These are phyloP conservation scores for Campoplex capitator DNA, from an alignment of 2,888 invertebrate genomes.

Conservation along the genomic window DNA sequence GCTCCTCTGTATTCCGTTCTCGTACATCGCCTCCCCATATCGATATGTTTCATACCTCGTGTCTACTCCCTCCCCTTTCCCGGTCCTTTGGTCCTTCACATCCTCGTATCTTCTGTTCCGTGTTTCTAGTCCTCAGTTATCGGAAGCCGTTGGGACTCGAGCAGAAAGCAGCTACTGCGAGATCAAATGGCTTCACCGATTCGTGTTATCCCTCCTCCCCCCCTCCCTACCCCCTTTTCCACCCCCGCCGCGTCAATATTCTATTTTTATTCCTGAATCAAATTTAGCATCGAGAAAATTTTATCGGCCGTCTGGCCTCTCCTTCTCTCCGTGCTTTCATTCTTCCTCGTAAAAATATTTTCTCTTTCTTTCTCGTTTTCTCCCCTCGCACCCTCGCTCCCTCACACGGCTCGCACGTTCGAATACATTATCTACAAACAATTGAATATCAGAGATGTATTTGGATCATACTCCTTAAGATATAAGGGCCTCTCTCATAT, in stretches of 20 bases:
- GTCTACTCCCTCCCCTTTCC: constrained; percentile 65
- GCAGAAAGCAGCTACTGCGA: constrained; percentile 75
- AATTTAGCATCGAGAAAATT: constrained; percentile 81
- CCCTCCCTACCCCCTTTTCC: constrained; percentile 36
- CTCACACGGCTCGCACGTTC: neutral
- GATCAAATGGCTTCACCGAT: constrained; percentile 85
- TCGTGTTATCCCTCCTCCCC: constrained; percentile 80
- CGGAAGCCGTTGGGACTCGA: constrained; percentile 41
- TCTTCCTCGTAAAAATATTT: neutral
- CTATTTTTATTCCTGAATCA: constrained; percentile 84
- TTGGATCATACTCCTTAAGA: neutral
- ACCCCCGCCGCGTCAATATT: constrained; percentile 75
- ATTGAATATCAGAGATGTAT: constrained; percentile 51
- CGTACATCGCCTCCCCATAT: constrained; percentile 83
- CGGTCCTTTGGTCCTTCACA: constrained; percentile 71
- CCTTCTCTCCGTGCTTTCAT: constrained; percentile 5
- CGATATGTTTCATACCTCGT: constrained; percentile 79
- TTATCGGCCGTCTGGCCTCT: constrained; percentile 71
- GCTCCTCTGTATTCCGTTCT: constrained; percentile 84
- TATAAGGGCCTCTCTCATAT: neutral
- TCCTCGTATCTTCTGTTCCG: constrained; percentile 45
- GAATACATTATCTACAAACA: constrained; percentile 53
- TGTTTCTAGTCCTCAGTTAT: constrained; percentile 32
- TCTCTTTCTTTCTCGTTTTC: too few relatives aligned
- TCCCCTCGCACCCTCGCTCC: neutral